Evolutionary conservation across 2,797 vertebrate genomes (phyloP).

Genomic region (Alfaro cultratus): DNA sequence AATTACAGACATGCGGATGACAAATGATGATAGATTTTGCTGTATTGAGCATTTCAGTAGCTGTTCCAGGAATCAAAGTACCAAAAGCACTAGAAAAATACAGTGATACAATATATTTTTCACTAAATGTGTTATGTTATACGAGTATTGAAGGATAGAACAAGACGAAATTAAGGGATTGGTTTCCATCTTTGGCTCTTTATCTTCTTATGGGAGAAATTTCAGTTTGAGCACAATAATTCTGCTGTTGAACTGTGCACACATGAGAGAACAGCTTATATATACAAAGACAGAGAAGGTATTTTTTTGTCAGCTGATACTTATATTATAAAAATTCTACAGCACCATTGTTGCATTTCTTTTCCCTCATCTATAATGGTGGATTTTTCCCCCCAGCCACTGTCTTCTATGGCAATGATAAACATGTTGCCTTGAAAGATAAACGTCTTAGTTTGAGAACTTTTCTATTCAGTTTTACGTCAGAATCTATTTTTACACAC

Average conservation of each 20-base stretch:
- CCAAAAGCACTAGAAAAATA: slow-evolving; percentile 22
- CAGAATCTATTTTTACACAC: background rate
- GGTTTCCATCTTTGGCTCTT: slow-evolving; percentile 11
- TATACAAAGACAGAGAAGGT: slow-evolving; percentile 38
- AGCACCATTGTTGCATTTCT: slow-evolving; percentile 28
- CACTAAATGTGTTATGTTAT: slow-evolving; percentile 28
- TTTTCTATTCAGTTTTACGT: background rate
- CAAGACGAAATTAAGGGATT: slow-evolving; percentile 8
- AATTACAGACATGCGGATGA: slow-evolving; percentile 59
- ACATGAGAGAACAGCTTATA: slow-evolving; percentile 37
- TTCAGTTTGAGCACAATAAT: slow-evolving; percentile 26
- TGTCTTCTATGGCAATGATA: background rate
- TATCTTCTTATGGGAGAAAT: slow-evolving; percentile 3
- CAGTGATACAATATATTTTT: slow-evolving; percentile 11
- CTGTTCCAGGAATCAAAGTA: slow-evolving; percentile 24
- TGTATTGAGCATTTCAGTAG: slow-evolving; percentile 34
- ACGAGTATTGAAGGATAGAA: slow-evolving; percentile 14
- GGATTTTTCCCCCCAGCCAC: background rate
- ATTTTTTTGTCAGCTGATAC: slow-evolving; percentile 25
- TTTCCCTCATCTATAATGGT: slow-evolving; percentile 16
- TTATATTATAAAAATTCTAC: slow-evolving; percentile 34
- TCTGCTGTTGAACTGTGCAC: slow-evolving; percentile 39
- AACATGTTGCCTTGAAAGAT: background rate
- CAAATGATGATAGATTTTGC: slow-evolving; percentile 36
- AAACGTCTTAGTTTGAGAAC: background rate